Percentiles rank a stretch among this genome's conserved stretches.
phyloP scores from a whole-genome alignment of 2,113 vertebrate genomes.

The Orthonyx spaldingii region DNA sequence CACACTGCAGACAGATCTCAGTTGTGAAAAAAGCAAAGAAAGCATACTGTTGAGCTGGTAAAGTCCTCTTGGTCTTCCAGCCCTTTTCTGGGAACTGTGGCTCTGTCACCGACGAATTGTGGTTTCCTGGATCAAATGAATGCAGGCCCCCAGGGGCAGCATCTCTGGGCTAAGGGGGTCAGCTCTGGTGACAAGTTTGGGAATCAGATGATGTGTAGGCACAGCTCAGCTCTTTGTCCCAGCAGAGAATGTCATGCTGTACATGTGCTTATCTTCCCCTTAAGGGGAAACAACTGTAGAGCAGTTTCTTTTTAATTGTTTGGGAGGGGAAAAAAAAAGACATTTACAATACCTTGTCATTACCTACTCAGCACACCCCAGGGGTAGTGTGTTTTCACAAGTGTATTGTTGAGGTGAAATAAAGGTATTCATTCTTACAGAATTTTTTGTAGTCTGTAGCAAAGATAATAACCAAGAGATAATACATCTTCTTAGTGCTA shows the following conservation, averaged over 20 bases:
- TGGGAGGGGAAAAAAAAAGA: background rate
- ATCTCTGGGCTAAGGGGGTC: fast-evolving
- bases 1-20: background rate
- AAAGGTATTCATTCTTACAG: background rate
- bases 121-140: background rate
- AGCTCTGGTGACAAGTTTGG: background rate
- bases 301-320: background rate
- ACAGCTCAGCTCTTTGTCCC: background rate
- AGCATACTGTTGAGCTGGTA: background rate
- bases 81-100: background rate
- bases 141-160: background rate
- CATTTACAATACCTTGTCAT: fast-evolving
- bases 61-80: background rate
- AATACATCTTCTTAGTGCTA: background rate
- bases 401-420: background rate
- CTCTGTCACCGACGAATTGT: background rate
- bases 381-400: background rate
- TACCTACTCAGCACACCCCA: background rate
- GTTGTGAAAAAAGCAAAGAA: background rate
- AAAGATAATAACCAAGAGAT: background rate
- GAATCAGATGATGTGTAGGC: background rate
- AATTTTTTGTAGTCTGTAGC: background rate
- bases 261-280: background rate
- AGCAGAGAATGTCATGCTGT: background rate
- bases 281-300: background rate